A percentile compares a stretch with the other conserved stretches of the same genome.
phyloP scores from a whole-genome alignment of 2,797 vertebrate genomes.

The Sebastes cheni region DNA sequence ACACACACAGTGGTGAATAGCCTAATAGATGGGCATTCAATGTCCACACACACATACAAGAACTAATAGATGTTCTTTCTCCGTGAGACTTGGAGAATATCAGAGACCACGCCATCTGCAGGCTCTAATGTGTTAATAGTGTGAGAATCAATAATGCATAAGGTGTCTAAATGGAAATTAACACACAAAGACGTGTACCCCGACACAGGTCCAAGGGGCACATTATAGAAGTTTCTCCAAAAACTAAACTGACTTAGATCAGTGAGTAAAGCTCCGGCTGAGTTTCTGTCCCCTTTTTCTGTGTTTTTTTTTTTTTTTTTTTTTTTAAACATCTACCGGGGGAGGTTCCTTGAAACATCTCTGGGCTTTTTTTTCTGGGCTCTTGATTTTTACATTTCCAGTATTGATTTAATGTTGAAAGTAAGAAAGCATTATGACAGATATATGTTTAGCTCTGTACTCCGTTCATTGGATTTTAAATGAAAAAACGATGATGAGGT shows the following conservation, averaged over 20 bases:
- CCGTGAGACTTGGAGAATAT: conserved; percentile 54
- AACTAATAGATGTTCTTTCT: conserved; percentile 69
- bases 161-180: conserved; percentile 44
- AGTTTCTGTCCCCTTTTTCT: neutral
- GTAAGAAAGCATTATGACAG: neutral
- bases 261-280: neutral
- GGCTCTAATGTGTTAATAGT: conserved; percentile 38
- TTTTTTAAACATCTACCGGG: neutral
- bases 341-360: conserved; percentile 17
- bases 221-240: conserved; percentile 23
- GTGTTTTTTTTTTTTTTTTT: neutral
- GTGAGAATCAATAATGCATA: conserved; percentile 72
- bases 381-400: neutral
- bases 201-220: conserved; percentile 16
- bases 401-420: conserved; percentile 12
- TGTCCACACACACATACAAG: conserved; percentile 38
- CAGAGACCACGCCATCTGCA: conserved; percentile 43
- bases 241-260: conserved; percentile 4
- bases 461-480: neutral
- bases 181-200: neutral
- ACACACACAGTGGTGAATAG: neutral
- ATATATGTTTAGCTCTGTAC: neutral
- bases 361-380: neutral
- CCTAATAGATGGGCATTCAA: conserved; percentile 58
- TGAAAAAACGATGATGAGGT: neutral